These are phyloP conservation scores for Tragulus kanchil DNA, from an alignment of 2,113 vertebrate species.

Conservation along the genomic window DNA sequence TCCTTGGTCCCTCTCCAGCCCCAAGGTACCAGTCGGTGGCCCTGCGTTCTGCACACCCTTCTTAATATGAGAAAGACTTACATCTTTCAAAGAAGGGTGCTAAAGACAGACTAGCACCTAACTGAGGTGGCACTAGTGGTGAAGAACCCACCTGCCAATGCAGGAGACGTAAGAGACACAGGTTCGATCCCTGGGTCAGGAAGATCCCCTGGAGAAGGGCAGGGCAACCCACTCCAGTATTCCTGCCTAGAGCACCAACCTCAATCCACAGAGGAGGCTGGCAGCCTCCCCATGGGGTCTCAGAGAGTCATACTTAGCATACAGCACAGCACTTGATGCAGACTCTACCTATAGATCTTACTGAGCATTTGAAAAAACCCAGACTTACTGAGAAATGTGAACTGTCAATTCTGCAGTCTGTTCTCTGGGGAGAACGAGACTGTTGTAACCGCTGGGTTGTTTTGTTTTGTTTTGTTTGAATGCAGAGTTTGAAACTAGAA, in stretches of 20 bases:
- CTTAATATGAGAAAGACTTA: neutral
- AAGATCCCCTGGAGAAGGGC: neutral
- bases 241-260: neutral
- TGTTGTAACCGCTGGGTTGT: neutral
- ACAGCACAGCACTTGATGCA: neutral
- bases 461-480: conserved; percentile 37
- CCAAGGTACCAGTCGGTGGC: neutral
- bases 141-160: neutral
- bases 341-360: neutral
- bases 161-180: neutral
- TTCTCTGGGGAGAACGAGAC: neutral
- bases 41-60: neutral
- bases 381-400: neutral
- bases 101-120: neutral
- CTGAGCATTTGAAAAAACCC: neutral
- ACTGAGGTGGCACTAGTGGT: neutral
- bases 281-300: neutral
- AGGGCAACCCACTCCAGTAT: neutral
- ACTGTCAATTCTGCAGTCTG: neutral
- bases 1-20: neutral
- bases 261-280: neutral
- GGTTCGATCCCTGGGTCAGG: neutral
- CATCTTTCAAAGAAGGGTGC: neutral
- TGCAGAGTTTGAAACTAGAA: conserved; percentile 47
- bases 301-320: neutral